Conservation (phyloP, 92 coral and sea anemone species). For the Bergia sp. region DNA sequence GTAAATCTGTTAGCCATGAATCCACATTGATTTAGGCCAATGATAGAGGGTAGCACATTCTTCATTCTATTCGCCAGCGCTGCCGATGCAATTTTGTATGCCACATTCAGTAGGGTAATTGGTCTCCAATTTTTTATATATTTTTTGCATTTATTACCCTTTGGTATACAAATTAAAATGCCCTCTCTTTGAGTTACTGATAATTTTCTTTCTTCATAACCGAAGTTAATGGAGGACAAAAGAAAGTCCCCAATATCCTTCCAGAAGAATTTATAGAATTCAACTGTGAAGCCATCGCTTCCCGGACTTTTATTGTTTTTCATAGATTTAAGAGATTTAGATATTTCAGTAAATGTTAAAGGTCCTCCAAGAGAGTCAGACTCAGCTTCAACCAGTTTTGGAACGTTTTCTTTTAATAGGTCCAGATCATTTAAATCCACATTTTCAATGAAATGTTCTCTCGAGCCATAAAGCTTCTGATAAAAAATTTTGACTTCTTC, state of each 20-base stretch:
- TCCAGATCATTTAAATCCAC: background rate
- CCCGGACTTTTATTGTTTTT: background rate
- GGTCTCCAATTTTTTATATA: slow-evolving; percentile 43
- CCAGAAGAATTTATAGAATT: no score
- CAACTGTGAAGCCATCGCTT: background rate
- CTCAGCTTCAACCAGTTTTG: no score
- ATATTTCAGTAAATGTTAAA: background rate
- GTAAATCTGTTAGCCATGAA: background rate
- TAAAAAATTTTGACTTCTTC: background rate
- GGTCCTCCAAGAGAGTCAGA: background rate
- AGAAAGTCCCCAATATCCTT: background rate
- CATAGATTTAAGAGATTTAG: background rate
- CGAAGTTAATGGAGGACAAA: background rate
- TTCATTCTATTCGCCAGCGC: slow-evolving; percentile 27
- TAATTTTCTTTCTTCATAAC: background rate
- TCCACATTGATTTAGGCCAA: slow-evolving; percentile 12
- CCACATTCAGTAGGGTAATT: background rate
- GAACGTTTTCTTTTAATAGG: no score
- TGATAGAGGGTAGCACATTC: slow-evolving; percentile 39
- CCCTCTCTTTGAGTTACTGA: slow-evolving; percentile 35
- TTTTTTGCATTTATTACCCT: slow-evolving; percentile 26
- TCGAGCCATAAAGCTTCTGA: background rate
- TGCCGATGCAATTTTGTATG: slow-evolving; percentile 11
- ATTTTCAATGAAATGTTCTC: background rate
- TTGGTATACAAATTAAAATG: slow-evolving; percentile 18